Evolutionary conservation across 2,888 invertebrate genomes (phyloP).

Genomic region (Cataglyphis cursor): DNA sequence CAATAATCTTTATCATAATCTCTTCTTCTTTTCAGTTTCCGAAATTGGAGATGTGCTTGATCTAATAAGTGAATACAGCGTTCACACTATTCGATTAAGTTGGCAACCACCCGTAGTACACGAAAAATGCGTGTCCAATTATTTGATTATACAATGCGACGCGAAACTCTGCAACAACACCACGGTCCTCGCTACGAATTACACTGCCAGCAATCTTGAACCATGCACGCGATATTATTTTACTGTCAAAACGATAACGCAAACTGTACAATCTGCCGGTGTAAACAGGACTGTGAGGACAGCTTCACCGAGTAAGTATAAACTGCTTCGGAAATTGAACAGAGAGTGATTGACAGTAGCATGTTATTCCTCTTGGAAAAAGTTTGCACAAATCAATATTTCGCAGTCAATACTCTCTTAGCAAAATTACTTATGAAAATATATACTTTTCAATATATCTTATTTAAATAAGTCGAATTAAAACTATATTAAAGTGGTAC

Average conservation of each 20-base stretch:
- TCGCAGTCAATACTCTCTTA: not conserved
- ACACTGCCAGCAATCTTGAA: slow-evolving; percentile 52
- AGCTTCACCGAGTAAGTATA: slow-evolving; percentile 74
- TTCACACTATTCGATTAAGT: slow-evolving; percentile 45
- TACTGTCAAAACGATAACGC: slow-evolving; percentile 50
- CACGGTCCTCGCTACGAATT: not conserved
- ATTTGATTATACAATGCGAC: slow-evolving; percentile 55
- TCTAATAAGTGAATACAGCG: slow-evolving; percentile 35
- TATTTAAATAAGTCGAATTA: not conserved
- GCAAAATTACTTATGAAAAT: not conserved
- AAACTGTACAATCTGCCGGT: slow-evolving; percentile 52
- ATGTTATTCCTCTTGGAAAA: not conserved
- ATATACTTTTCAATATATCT: not conserved
- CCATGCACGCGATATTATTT: slow-evolving; percentile 65
- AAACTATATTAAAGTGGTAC: not conserved
- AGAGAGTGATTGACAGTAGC: not conserved
- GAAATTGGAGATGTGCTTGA: slow-evolving; percentile 59
- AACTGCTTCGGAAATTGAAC: not conserved
- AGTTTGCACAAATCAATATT: not conserved
- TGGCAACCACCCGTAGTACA: slow-evolving; percentile 63
- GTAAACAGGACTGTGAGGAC: slow-evolving; percentile 69
- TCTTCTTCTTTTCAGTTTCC: slow-evolving; percentile 53
- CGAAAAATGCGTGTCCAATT: slow-evolving; percentile 58
- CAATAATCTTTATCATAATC: too few species aligned
- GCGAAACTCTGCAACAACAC: slow-evolving; percentile 40